Conservation (phyloP, 1,140 invertebrate genomes). For the Mesaphorura yosii region DNA sequence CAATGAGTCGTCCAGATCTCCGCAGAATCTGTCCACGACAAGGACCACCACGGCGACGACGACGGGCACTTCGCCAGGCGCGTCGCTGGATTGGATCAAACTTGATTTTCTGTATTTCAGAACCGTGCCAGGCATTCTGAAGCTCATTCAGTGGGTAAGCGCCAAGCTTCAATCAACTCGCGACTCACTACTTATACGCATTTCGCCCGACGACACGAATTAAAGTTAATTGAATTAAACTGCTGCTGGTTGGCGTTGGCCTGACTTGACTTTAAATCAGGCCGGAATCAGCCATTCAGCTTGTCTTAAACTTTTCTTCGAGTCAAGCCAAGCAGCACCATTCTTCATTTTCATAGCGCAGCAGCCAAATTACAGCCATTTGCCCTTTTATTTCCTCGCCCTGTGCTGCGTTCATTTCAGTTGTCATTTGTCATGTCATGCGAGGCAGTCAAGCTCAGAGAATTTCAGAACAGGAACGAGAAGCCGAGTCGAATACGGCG, state of each 20-base stretch:
- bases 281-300: background rate
- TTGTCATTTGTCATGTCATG: no score
- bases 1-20: no score
- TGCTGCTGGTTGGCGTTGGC: background rate
- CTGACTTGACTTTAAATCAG: background rate
- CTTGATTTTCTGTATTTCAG: conserved; percentile 41
- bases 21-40: background rate
- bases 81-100: conserved; percentile 35
- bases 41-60: conserved; percentile 16
- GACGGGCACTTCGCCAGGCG: conserved; percentile 22
- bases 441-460: no score
- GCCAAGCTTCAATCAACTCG: background rate
- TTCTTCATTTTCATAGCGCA: no score
- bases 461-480: no score
- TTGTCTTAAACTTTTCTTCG: background rate
- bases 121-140: conserved; percentile 43
- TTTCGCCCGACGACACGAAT: background rate
- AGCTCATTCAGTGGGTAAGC: conserved; percentile 43
- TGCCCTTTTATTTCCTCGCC: no score
- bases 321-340: no score
- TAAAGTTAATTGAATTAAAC: conserved; percentile 2
- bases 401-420: no score
- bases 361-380: no score
- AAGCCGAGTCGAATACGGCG: no score
- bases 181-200: no score